Evolutionary conservation across 64 coral and sea anemone species (phyloP).

Genomic region (Pocillopora verrucosa): DNA sequence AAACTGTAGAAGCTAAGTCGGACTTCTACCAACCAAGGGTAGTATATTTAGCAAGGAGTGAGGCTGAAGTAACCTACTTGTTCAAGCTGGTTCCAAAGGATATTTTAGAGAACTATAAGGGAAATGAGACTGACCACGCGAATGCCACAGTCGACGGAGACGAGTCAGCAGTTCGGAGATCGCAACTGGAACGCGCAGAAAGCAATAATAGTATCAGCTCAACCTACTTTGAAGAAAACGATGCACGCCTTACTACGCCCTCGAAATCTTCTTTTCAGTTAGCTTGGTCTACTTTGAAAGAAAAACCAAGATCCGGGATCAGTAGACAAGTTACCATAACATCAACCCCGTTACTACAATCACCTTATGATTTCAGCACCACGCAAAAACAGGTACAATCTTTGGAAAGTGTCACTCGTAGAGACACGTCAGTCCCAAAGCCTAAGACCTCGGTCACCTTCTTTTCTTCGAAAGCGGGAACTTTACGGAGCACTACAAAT

Average conservation of each 20-base stretch:
- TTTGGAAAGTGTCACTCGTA: background rate
- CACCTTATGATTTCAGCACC: background rate
- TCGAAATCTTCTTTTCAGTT: background rate
- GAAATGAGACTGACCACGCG: background rate
- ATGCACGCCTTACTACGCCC: background rate
- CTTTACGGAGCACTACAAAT: background rate
- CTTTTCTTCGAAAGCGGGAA: background rate
- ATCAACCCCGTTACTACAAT: background rate
- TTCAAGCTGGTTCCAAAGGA: constrained; percentile 65
- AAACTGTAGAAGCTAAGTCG: constrained; percentile 59
- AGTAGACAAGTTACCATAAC: background rate
- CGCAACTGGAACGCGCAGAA: background rate
- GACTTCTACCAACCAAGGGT: constrained; percentile 69
- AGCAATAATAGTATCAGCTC: background rate
- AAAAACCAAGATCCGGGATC: background rate
- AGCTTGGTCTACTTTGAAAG: background rate
- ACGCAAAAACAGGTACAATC: background rate
- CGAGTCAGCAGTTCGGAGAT: constrained; percentile 7
- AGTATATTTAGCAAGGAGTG: constrained; percentile 56
- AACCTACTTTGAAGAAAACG: background rate
- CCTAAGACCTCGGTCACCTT: background rate
- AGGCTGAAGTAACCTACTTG: constrained; percentile 46
- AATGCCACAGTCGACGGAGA: background rate
- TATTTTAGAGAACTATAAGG: constrained; percentile 10
- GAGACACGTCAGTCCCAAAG: background rate